These are phyloP conservation scores for Amblyraja radiata DNA, from an alignment of 2,797 vertebrate species.

Conservation along the genomic window DNA sequence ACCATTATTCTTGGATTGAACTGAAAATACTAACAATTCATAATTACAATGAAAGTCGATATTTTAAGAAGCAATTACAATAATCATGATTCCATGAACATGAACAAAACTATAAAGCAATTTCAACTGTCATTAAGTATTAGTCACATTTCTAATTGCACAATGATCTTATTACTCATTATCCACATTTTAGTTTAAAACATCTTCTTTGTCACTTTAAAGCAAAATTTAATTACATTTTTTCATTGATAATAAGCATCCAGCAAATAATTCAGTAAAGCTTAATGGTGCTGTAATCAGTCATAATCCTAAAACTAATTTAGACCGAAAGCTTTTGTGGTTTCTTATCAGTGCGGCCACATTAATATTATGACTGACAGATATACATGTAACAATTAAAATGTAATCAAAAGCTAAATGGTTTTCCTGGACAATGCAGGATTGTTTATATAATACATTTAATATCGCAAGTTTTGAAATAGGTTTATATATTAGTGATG, in stretches of 20 bases:
- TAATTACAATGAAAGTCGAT: background rate
- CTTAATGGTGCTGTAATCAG: background rate
- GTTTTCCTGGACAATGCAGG: background rate
- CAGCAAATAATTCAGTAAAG: background rate
- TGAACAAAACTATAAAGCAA: constrained; percentile 6
- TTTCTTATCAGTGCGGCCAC: background rate
- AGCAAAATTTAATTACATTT: background rate
- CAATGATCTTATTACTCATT: background rate
- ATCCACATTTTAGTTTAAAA: background rate
- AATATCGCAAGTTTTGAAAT: background rate
- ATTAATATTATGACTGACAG: background rate
- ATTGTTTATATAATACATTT: background rate
- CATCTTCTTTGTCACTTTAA: background rate
- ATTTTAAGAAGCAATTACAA: background rate
- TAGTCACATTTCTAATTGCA: background rate
- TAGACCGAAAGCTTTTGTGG: background rate
- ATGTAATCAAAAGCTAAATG: background rate
- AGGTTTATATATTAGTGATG: background rate
- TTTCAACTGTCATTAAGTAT: constrained; percentile 20
- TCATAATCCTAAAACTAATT: constrained; percentile 17
- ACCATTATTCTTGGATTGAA: background rate
- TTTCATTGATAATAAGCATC: background rate
- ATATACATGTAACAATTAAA: background rate
- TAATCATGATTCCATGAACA: background rate
- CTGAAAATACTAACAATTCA: background rate